A percentile compares a stretch with the other conserved stretches of the same genome.
phyloP scores from a whole-genome alignment of 2,888 invertebrate genomes.

The Punctoribates punctum region DNA sequence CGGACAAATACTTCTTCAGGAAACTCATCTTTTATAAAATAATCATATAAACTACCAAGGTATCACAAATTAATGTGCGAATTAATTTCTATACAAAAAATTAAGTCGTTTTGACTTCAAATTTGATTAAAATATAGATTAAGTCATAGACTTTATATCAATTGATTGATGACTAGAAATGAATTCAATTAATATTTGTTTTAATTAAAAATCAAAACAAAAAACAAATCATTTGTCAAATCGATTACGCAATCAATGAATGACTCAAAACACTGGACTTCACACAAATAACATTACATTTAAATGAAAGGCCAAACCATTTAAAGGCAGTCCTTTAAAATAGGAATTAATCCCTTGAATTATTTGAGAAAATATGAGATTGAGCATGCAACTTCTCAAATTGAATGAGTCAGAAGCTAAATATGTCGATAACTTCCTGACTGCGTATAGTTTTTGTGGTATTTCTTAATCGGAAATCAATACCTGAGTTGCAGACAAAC shows the following conservation, averaged over 20 bases:
- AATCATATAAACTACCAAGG: not conserved
- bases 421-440: too few species aligned
- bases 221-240: slow-evolving; percentile 2
- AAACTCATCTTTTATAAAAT: not conserved
- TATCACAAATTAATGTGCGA: slow-evolving; percentile 10
- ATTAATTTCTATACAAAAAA: too few species aligned
- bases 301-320: too few species aligned
- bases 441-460: too few species aligned
- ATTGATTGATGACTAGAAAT: not conserved
- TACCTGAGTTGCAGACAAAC: too few species aligned
- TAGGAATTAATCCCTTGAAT: too few species aligned
- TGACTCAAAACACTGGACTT: not conserved
- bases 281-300: too few species aligned
- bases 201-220: not conserved
- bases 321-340: too few species aligned
- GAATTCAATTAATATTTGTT: not conserved
- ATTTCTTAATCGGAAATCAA: too few species aligned
- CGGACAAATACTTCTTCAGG: not conserved
- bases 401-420: too few species aligned
- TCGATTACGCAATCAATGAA: slow-evolving; percentile 27
- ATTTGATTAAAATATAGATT: not conserved
- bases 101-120: not conserved
- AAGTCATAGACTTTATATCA: not conserved
- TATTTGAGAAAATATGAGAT: too few species aligned
- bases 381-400: too few species aligned